Evolutionary conservation across 2,113 vertebrate genomes (phyloP).

Genomic region (Peromyscus leucopus): DNA sequence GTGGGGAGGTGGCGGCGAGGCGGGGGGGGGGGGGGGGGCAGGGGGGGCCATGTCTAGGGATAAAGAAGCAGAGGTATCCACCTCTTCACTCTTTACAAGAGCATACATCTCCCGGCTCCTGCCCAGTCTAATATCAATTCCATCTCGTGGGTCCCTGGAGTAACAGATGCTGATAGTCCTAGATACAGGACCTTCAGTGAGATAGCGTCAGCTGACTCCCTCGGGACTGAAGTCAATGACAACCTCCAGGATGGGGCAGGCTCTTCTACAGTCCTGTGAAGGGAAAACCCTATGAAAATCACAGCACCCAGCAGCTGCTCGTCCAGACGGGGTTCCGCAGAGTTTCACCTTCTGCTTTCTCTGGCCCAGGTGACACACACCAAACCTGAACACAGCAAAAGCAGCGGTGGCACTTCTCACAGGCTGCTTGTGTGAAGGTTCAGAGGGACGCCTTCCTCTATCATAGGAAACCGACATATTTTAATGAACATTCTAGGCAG

Average conservation of each 20-base stretch:
- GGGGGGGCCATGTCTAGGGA: background rate
- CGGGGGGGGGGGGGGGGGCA: too few relatives aligned
- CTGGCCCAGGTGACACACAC: background rate
- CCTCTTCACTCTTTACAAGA: background rate
- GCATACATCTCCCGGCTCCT: background rate
- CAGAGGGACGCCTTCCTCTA: background rate
- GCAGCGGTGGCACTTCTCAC: background rate
- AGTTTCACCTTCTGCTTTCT: background rate
- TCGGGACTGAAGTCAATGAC: slow-evolving; percentile 94
- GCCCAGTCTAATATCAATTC: slow-evolving; percentile 80
- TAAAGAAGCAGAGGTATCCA: background rate
- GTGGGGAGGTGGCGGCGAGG: too few relatives aligned
- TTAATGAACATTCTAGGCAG: background rate
- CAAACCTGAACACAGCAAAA: background rate
- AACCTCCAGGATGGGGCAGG: slow-evolving; percentile 87
- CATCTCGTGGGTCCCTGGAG: slow-evolving; percentile 80
- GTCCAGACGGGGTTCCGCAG: background rate
- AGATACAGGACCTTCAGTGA: slow-evolving; percentile 88
- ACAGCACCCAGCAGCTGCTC: rapidly evolving
- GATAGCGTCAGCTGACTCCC: slow-evolving; percentile 91
- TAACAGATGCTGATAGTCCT: slow-evolving; percentile 93
- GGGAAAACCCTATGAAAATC: background rate
- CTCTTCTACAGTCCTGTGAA: slow-evolving; percentile 74
- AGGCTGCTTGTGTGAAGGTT: background rate
- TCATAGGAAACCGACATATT: background rate